Conservation (phyloP, 2,888 invertebrate species). For the Julus scandinavius region DNA sequence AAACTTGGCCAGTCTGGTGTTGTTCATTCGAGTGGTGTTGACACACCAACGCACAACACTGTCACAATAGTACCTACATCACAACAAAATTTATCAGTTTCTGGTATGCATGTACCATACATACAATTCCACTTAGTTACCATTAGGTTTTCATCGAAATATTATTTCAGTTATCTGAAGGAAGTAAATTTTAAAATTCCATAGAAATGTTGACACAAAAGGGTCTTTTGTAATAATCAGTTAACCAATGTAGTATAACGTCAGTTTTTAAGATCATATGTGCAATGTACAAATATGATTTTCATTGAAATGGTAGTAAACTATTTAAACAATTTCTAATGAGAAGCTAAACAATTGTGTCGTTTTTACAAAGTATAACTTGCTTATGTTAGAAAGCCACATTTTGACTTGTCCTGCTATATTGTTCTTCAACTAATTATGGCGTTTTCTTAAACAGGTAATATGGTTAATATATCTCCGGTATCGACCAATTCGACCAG, state of each 20-base stretch:
- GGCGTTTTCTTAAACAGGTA: conserved; percentile 50
- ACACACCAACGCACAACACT: conserved; percentile 58
- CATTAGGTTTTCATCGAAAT: neutral
- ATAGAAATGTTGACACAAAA: no score
- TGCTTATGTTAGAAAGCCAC: neutral
- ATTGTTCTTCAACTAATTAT: neutral
- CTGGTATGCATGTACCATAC: conserved; percentile 39
- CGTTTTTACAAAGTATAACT: neutral
- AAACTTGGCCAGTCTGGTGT: neutral
- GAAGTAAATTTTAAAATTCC: neutral
- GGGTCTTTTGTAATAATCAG: no score
- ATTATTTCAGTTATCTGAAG: neutral
- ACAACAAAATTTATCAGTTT: conserved; percentile 59
- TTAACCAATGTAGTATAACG: no score
- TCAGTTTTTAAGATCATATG: no score
- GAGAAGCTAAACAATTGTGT: neutral
- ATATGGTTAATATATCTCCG: conserved; percentile 52
- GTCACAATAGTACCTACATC: conserved; percentile 59
- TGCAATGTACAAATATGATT: no score
- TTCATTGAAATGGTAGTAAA: no score
- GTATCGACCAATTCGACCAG: conserved; percentile 50
- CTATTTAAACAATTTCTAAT: no score
- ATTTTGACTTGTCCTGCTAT: neutral
- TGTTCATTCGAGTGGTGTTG: conserved; percentile 48
- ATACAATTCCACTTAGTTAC: neutral